Percentiles rank a stretch among this genome's conserved stretches.
phyloP scores from a whole-genome alignment of 2,888 invertebrate genomes.

The Pyrgus malvae region DNA sequence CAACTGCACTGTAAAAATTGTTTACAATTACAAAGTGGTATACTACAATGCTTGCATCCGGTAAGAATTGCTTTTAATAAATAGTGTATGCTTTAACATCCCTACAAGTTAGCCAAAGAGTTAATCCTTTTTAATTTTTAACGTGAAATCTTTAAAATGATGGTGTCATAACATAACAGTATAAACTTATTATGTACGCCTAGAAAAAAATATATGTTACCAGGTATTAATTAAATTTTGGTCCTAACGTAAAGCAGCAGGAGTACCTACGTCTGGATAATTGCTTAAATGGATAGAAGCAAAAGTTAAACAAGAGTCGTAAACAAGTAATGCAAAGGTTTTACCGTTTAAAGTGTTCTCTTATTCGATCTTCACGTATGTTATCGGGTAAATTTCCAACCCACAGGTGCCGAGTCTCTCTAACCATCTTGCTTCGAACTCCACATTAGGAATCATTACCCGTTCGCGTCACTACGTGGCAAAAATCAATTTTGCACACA shows the following conservation, averaged over 20 bases:
- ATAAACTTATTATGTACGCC: no score
- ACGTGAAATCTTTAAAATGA: no score
- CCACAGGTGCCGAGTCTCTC: conserved; percentile 99
- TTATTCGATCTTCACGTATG: conserved; percentile 98
- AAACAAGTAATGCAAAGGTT: conserved; percentile 34
- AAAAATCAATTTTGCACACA: conserved; percentile 81
- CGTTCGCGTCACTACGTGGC: conserved; percentile 83
- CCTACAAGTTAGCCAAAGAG: no score
- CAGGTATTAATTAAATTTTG: no score
- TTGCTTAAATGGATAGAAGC: neutral
- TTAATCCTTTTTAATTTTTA: no score
- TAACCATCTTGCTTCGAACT: conserved; percentile 99
- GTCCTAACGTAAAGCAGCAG: neutral
- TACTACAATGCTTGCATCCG: no score
- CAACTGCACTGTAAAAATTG: no score
- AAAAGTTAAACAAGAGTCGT: neutral
- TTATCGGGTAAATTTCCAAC: conserved; percentile 99
- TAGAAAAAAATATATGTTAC: no score
- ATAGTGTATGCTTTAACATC: no score
- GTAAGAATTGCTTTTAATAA: no score
- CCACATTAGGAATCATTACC: conserved; percentile 93
- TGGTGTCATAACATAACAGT: no score
- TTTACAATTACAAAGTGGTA: no score
- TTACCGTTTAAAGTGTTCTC: conserved; percentile 99
- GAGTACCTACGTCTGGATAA: neutral